Evolutionary conservation across 2,113 vertebrate genomes (phyloP).

Genomic region (Gopherus flavomarginatus): DNA sequence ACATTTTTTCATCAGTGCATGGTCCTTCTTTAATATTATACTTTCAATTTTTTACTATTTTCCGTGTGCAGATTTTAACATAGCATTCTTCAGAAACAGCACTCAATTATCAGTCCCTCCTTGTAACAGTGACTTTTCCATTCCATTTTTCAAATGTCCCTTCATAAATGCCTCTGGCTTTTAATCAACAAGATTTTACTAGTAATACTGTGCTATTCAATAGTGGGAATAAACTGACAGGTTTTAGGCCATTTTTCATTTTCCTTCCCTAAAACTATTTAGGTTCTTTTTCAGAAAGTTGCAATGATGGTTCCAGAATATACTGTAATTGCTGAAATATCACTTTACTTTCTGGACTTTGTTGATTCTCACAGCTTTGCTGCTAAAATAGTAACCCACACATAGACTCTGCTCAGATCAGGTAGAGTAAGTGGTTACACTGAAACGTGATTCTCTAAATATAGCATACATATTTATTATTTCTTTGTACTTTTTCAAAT

Average conservation of each 20-base stretch:
- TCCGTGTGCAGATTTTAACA: background rate
- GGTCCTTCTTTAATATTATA: background rate
- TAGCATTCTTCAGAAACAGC: background rate
- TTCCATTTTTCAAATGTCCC: constrained; percentile 13
- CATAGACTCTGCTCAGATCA: background rate
- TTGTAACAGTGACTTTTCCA: background rate
- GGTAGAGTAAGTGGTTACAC: background rate
- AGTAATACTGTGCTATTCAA: background rate
- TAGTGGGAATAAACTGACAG: background rate
- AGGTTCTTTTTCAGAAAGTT: constrained; percentile 12
- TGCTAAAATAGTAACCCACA: background rate
- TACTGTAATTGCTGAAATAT: constrained; percentile 32
- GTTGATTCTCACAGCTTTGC: background rate
- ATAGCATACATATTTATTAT: background rate
- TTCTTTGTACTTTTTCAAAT: background rate
- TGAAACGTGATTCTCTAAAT: background rate
- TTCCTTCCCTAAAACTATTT: background rate
- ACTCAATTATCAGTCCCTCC: background rate
- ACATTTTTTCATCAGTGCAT: background rate
- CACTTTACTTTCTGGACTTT: constrained; percentile 25
- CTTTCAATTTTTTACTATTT: background rate
- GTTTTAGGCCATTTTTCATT: background rate
- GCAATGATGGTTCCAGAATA: constrained; percentile 35
- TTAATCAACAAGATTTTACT: background rate
- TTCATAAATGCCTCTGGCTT: constrained; percentile 10